Percentiles rank a stretch among this genome's conserved stretches.
Conservation (phyloP, 2,113 vertebrate genomes). For the Patagioenas fasciata region DNA sequence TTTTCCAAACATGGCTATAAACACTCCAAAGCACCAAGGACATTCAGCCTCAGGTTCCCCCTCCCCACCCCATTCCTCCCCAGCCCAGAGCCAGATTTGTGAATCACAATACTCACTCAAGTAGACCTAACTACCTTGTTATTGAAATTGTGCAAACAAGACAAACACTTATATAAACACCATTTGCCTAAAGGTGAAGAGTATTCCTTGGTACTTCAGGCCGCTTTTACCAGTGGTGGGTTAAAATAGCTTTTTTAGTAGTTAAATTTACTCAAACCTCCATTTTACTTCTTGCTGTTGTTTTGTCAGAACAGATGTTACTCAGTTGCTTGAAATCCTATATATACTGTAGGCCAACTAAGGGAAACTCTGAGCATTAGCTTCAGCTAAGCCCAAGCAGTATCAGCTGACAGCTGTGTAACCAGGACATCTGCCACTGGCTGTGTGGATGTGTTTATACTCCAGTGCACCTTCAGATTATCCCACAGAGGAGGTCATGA, state of each 20-base stretch:
- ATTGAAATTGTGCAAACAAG: neutral
- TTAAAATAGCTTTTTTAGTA: neutral
- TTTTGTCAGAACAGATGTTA: neutral
- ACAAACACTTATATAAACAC: neutral
- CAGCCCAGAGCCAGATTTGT: neutral
- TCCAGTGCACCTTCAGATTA: neutral
- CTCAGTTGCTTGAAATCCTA: neutral
- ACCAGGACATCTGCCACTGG: neutral
- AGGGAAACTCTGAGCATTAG: neutral
- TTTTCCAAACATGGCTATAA: conserved; percentile 38
- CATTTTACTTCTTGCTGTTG: neutral
- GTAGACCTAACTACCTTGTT: neutral
- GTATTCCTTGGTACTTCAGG: neutral
- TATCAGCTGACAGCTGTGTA: neutral
- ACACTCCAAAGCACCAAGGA: neutral
- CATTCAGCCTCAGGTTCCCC: neutral
- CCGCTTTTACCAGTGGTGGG: neutral
- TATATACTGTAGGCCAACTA: neutral
- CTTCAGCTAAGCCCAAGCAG: neutral
- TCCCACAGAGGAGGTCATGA: neutral
- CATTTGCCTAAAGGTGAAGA: neutral
- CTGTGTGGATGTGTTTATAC: neutral
- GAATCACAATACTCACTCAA: neutral
- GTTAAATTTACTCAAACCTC: neutral
- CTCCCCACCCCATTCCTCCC: neutral